Percentiles rank a stretch among this genome's conserved stretches.
These are phyloP conservation scores for Telmatochromis brachygnathus DNA, from an alignment of 2,113 vertebrate genomes.

Conservation along the genomic window DNA sequence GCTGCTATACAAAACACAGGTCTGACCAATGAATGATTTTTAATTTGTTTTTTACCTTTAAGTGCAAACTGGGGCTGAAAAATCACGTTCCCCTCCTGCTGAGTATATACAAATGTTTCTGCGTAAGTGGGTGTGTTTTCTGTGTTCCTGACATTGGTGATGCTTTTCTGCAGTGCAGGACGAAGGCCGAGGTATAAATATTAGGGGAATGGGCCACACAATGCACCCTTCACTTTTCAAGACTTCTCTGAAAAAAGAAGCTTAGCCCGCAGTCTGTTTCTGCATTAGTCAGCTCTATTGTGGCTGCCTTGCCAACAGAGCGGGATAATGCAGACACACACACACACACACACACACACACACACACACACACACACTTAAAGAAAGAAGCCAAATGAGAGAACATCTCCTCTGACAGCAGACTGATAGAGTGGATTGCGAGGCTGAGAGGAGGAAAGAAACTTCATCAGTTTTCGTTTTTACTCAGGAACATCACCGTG, in stretches of 20 bases:
- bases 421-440: no score
- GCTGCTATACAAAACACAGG: not conserved
- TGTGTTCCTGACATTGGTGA: not conserved
- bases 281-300: constrained; percentile 65
- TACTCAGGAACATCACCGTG: no score
- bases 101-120: not conserved
- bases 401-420: not conserved
- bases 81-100: not conserved
- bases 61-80: not conserved
- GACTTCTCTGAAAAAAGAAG: constrained; percentile 41
- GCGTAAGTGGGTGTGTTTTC: not conserved
- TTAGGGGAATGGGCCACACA: not conserved
- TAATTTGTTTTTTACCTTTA: not conserved
- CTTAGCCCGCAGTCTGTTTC: constrained; percentile 62
- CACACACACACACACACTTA: not conserved
- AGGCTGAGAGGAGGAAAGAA: no score
- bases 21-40: not conserved
- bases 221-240: constrained; percentile 20
- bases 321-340: constrained; percentile 24
- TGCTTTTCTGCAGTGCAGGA: not conserved
- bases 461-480: no score
- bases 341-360: not conserved
- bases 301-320: constrained; percentile 11
- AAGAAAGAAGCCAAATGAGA: not conserved
- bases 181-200: not conserved